Percentiles rank a stretch among this genome's conserved stretches.
phyloP scores from a whole-genome alignment of 2,888 invertebrate species.

The Nasonovia ribisnigri region DNA sequence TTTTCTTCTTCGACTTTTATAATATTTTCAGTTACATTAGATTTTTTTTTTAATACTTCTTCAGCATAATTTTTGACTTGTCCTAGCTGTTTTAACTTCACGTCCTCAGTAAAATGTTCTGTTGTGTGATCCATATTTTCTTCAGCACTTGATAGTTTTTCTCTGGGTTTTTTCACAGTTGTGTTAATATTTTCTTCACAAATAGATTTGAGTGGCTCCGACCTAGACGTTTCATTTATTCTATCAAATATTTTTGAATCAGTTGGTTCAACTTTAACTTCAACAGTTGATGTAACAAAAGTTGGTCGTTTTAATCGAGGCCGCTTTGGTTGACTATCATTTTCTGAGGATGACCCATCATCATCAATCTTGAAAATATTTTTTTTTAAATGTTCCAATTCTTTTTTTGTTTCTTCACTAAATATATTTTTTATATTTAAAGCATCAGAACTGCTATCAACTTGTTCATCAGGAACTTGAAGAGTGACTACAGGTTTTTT shows the following conservation, averaged over 20 bases:
- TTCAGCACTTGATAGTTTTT: neutral
- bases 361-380: constrained; percentile 61
- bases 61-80: neutral
- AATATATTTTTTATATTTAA: constrained; percentile 41
- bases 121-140: neutral
- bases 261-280: constrained; percentile 32
- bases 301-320: constrained; percentile 60
- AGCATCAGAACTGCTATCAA: constrained; percentile 33
- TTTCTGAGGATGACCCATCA: constrained; percentile 62
- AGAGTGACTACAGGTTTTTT: neutral
- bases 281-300: constrained; percentile 41
- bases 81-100: neutral
- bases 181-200: constrained; percentile 25
- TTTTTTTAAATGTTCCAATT: constrained; percentile 60
- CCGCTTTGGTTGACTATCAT: constrained; percentile 57
- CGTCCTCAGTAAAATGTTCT: neutral
- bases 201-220: neutral
- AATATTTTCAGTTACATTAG: neutral
- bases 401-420: constrained; percentile 61
- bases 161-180: neutral
- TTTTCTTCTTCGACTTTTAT: neutral
- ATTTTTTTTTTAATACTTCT: neutral
- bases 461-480: constrained; percentile 20
- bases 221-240: neutral
- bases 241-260: constrained; percentile 4